Conservation (phyloP, 2,797 vertebrate genomes). For the Protosalanx chinensis region DNA sequence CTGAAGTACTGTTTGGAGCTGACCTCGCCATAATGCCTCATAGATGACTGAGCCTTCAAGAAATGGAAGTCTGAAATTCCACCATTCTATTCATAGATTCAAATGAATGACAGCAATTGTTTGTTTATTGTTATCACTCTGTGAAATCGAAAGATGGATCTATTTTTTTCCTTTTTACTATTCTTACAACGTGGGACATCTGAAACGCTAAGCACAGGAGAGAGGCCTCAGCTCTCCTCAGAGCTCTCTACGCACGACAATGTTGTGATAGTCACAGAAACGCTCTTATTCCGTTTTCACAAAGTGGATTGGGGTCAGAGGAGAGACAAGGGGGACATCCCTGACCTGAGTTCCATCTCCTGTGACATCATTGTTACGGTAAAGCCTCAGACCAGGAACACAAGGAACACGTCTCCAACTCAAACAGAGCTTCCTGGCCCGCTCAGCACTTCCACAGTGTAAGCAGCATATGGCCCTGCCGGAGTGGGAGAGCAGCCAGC, state of each 20-base stretch:
- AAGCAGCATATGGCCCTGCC: conserved; percentile 55
- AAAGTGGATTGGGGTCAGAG: background rate
- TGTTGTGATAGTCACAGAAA: background rate
- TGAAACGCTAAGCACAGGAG: background rate
- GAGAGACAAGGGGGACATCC: conserved; percentile 28
- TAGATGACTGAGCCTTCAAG: conserved; percentile 52
- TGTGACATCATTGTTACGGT: conserved; percentile 42
- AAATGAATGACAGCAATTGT: conserved; percentile 68
- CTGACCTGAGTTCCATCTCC: conserved; percentile 10
- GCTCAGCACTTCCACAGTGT: conserved; percentile 35
- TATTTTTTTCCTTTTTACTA: conserved; percentile 56
- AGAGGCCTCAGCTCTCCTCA: background rate
- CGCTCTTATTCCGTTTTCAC: background rate
- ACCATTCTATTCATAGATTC: conserved; percentile 65
- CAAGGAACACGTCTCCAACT: conserved; percentile 17
- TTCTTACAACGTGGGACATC: conserved; percentile 36
- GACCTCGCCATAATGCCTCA: conserved; percentile 58
- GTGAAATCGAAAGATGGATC: conserved; percentile 43
- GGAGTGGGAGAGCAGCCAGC: conserved; percentile 51
- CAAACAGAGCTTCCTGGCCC: conserved; percentile 41
- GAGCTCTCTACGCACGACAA: background rate
- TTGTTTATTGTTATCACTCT: conserved; percentile 51
- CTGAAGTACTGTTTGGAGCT: conserved; percentile 64
- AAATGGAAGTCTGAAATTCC: conserved; percentile 65
- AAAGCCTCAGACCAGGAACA: conserved; percentile 19